Evolutionary conservation across 2,888 invertebrate genomes (phyloP).

Genomic region (Bellardia pandia): DNA sequence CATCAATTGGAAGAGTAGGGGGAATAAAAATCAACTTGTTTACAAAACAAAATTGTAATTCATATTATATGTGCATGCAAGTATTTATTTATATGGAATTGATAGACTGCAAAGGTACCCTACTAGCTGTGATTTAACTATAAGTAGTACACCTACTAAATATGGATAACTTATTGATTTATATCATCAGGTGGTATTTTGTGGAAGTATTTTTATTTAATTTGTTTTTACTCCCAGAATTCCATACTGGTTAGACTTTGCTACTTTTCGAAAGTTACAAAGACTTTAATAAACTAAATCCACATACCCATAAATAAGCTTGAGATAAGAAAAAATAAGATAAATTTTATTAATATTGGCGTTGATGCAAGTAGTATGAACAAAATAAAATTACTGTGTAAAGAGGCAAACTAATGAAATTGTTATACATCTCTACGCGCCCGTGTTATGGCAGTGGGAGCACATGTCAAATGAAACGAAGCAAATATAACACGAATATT

Average conservation of each 20-base stretch:
- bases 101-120: not conserved
- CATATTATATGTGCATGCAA: too few relatives aligned
- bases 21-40: not conserved
- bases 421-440: constrained; percentile 52
- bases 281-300: not conserved
- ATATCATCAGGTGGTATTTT: too few relatives aligned
- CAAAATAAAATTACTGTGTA: constrained; percentile 4
- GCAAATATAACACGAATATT: constrained; percentile 29
- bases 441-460: constrained; percentile 28
- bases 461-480: constrained; percentile 50
- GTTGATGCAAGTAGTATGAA: constrained; percentile 26
- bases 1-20: not conserved
- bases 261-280: not conserved
- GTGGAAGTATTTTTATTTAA: too few relatives aligned
- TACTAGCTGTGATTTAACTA: not conserved
- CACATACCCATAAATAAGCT: not conserved
- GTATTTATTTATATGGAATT: too few relatives aligned
- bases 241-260: too few relatives aligned
- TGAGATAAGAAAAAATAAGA: not conserved
- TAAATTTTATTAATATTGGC: constrained; percentile 43
- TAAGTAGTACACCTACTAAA: too few relatives aligned
- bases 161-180: too few relatives aligned
- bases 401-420: constrained; percentile 45
- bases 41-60: not conserved
- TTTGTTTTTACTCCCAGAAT: too few relatives aligned